Evolutionary conservation across 2,888 invertebrate species (phyloP), one percentile per base, ranked within the genome.

Genomic region (Drosophila niveifrons): DNA sequence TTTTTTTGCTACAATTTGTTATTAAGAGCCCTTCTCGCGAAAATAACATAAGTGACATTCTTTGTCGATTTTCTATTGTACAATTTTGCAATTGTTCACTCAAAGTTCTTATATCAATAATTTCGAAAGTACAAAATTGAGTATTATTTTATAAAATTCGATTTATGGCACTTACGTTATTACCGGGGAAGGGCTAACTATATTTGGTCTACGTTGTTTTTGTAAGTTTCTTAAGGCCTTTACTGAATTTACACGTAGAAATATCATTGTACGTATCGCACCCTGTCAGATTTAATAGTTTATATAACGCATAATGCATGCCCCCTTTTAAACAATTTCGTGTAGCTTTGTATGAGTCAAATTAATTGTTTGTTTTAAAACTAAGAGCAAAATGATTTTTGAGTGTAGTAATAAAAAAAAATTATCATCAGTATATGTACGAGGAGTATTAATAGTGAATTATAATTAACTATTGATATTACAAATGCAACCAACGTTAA

Each of bases 171-270:
- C 18, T 18, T 23, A 23, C 23, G 23, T 23, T 23, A 23, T 23
- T 23, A 23, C 23, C 6, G 23, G 0, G 0, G 23, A 23, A 23
- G 23, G 23, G 23, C 23, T 23, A 23, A 6, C 23, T 39, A 31
- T 41, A 3, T 48, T 48, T 41, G 18, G 2, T 46, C 43, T 34
- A 51, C 17, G 13, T 2, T 57, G 65, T 53, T 71, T 71, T 59
- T 59, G 57, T 58, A 36, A 66, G 59, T 72, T 80, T 50, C 62
- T 88, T 82, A 88, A 82, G 82, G 82, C 88, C 86, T 72, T 82
- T 88, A 72, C 88, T 88, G 88, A 86, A 82, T 79, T 82, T 47
- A 51, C 34, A 55, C 13, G 28, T 59, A 59, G 11, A 53, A 58
- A 55, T 23, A 23, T 36, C 36, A 62, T 56, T 17, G 63, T 69